Evolutionary conservation across 2,888 invertebrate genomes (phyloP), one percentile per base, ranked within the genome.

Genomic region (Metalampra italica): DNA sequence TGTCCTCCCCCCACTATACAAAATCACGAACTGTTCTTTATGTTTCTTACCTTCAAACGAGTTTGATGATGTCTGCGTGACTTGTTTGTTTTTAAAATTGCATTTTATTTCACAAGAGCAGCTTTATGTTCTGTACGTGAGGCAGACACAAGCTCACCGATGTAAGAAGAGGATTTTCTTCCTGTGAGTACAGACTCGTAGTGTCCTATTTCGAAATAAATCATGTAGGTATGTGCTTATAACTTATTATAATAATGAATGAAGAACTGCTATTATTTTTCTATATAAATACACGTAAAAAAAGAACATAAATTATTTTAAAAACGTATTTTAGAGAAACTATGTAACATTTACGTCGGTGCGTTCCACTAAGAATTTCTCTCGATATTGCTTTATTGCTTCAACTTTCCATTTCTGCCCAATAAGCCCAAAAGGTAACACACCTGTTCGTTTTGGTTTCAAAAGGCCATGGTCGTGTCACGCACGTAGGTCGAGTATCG

Each of bases 391-490:
- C 22, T 22, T 3, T 22, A 22, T 22, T 22, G 22, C 2, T 32
- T 32, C n/a, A n/a, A n/a, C 36, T 36, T 36, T 36, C 36, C 36
- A 9, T n/a, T 36, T n/a, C n/a, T 36, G n/a, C 22, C 22, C 5
- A 22, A 22, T 22, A 22, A 22, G 11, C 36, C 36, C 36, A 36
- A 36, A 36, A 36, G 11, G 32, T 15, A 14, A 7, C 32, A 47
- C 51, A 50, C 50, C 48, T 52, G 52, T 43, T 45, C 45, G 34
- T 13, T 13, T 41, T 47, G 43, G 43, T 29, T 5, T 50, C 41
- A 45, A 64, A 62, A 68, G 74, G 68, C 68, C 72, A 75, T 50
- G 75, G 71, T 49, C 67, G 60, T 49, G 62, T 64, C 64, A 60
- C 47, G 46, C 29, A 36, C 36, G 36, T n/a, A 36, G 22, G 50